Evolutionary conservation across 2,888 invertebrate genomes (phyloP), one percentile per base, ranked within the genome.

Genomic region (Scaptodrosophila latifasciaeformis): DNA sequence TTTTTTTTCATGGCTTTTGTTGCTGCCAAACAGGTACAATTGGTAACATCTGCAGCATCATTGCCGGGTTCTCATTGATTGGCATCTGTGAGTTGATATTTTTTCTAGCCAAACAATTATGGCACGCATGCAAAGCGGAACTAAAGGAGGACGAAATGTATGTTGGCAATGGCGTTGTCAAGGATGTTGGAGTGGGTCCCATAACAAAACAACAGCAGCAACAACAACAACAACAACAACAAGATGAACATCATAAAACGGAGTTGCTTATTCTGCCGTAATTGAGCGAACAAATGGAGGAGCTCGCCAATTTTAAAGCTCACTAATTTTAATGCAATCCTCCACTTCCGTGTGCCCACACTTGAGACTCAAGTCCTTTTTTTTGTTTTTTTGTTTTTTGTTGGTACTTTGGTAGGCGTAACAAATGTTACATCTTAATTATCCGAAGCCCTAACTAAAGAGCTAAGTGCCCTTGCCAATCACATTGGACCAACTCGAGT

Each of bases 31-130:
- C 86, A 92, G 92, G 92, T 85, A 89, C 88, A 70, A 87, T 91
- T 71, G 92, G 92, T 31, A 91, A 91, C 53, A 88, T 90, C 64
- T 89, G 89, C 57, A 90, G 91, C 30, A 87, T 92, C 62, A 87
- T 91, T 53, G 86, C 91, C 54, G 92, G 92, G 54, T 88, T 91
- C 72, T 91, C 91, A 50, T 82, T 90, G 47, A 88, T 90, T 70
- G 89, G 89, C 70, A 74, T 88, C 31, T 84, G 89, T 15, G 92
- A 92, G 87, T 72, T 91, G 9, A 24, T 89, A 43, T 92, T 90
- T 84, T 92, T 89, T 81, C 76, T 89, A 53, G 75, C 87, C 12
- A 77, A 89, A 62, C 86, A 89, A 67, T 86, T 89, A 67, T 62
- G 66, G 59, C 59, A 50, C 50, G 69, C 67, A 51, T 77, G 65